A percentile compares a stretch with the other conserved stretches of the same genome.
phyloP scores from a whole-genome alignment of 1,140 invertebrate genomes.

The Euwallacea fornicatus region DNA sequence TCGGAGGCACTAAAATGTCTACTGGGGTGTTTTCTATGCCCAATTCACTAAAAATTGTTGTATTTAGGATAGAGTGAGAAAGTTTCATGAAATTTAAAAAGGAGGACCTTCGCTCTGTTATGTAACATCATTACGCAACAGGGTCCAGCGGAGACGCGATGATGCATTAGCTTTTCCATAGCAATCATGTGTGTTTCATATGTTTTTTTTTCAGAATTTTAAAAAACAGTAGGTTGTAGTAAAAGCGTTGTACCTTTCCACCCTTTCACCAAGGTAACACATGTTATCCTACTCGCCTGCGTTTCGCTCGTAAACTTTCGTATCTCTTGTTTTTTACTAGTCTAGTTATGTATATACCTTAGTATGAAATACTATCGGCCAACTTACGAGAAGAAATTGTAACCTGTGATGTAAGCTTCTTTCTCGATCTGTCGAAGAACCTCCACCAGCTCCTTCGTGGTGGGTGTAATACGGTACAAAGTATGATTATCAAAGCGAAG shows the following conservation, averaged over 20 bases:
- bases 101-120: too few species aligned
- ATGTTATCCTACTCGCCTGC: too few species aligned
- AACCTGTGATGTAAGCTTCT: constrained; percentile 23
- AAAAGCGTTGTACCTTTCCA: too few species aligned
- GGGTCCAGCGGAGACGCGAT: too few species aligned
- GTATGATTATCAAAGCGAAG: constrained; percentile 44
- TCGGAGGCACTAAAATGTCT: constrained; percentile 53
- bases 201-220: too few species aligned
- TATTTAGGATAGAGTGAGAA: not conserved
- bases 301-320: too few species aligned
- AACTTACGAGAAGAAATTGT: constrained; percentile 44
- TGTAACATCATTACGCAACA: too few species aligned
- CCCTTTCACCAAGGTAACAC: too few species aligned
- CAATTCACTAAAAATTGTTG: constrained; percentile 14
- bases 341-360: not conserved
- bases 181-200: too few species aligned
- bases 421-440: constrained; percentile 41
- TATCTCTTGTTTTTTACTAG: too few species aligned
- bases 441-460: constrained; percentile 35
- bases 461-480: constrained; percentile 43
- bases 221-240: too few species aligned
- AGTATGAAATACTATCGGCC: not conserved
- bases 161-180: too few species aligned
- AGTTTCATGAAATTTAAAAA: not conserved
- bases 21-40: constrained; percentile 32